These are phyloP conservation scores for Leptinotarsa texana DNA, from an alignment of 1,140 invertebrate species.

Conservation along the genomic window DNA sequence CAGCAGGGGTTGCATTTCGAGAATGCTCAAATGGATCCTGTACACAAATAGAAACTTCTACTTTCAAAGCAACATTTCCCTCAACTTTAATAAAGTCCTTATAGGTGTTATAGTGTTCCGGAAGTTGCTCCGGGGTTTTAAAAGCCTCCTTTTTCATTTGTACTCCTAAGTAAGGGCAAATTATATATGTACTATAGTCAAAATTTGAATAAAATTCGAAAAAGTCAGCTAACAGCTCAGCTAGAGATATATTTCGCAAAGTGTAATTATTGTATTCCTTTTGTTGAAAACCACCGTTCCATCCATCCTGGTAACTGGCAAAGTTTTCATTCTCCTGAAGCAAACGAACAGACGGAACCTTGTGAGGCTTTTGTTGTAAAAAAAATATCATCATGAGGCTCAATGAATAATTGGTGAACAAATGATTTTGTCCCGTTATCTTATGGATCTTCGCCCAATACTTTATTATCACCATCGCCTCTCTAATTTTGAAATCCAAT, in stretches of 20 bases:
- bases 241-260: slow-evolving; percentile 41
- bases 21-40: slow-evolving; percentile 68
- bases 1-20: slow-evolving; percentile 58
- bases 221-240: slow-evolving; percentile 61
- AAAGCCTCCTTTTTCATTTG: slow-evolving; percentile 56
- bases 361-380: slow-evolving; percentile 61
- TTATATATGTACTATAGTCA: slow-evolving; percentile 57
- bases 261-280: slow-evolving; percentile 31
- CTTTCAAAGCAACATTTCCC: slow-evolving; percentile 49
- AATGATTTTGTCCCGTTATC: slow-evolving; percentile 57
- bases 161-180: slow-evolving; percentile 61
- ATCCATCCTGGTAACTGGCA: slow-evolving; percentile 53
- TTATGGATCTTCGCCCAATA: slow-evolving; percentile 68
- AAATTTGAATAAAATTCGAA: slow-evolving; percentile 63
- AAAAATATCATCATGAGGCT: slow-evolving; percentile 67
- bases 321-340: slow-evolving; percentile 50
- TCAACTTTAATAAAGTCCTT: slow-evolving; percentile 51
- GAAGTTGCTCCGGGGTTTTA: slow-evolving; percentile 50
- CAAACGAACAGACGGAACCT: slow-evolving; percentile 55
- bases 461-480: slow-evolving; percentile 67
- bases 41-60: slow-evolving; percentile 59
- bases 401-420: slow-evolving; percentile 66
- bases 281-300: slow-evolving; percentile 59
- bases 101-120: slow-evolving; percentile 57
- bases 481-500: slow-evolving; percentile 61